These are phyloP conservation scores for Caenorhabditis inopinata DNA, from an alignment of 1,140 invertebrate genomes.

Conservation along the genomic window DNA sequence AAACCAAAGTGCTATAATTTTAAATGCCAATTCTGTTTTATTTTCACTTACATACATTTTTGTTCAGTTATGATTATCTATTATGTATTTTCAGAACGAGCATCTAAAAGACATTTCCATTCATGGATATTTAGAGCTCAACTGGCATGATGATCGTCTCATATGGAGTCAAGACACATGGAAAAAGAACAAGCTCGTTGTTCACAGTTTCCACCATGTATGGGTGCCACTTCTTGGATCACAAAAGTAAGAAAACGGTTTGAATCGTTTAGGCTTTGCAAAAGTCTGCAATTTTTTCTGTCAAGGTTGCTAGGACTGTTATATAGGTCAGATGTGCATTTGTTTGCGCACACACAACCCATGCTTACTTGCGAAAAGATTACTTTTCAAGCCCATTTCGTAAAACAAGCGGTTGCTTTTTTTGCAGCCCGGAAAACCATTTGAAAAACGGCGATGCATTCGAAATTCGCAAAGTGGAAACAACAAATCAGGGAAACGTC, in stretches of 20 bases:
- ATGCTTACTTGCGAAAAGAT: too few relatives aligned
- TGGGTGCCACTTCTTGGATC: slow-evolving; percentile 59
- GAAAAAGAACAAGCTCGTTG: slow-evolving; percentile 60
- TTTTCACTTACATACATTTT: too few relatives aligned
- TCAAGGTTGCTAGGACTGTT: too few relatives aligned
- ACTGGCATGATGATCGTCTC: slow-evolving; percentile 59
- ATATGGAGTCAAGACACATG: slow-evolving; percentile 58
- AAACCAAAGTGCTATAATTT: too few relatives aligned
- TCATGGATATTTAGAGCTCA: slow-evolving; percentile 60
- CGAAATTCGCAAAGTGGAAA: slow-evolving; percentile 60
- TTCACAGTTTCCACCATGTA: slow-evolving; percentile 57
- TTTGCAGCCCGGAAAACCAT: slow-evolving; percentile 49
- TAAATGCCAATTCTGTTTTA: background rate
- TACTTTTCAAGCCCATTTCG: too few relatives aligned
- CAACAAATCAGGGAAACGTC: slow-evolving; percentile 57
- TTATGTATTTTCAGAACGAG: slow-evolving; percentile 65
- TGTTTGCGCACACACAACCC: background rate
- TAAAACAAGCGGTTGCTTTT: slow-evolving; percentile 40
- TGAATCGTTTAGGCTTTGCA: background rate
- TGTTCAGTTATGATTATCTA: too few relatives aligned
- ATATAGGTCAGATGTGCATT: background rate
- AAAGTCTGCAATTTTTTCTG: too few relatives aligned
- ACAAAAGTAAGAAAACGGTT: slow-evolving; percentile 45
- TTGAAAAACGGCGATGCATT: slow-evolving; percentile 62
- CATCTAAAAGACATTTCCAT: slow-evolving; percentile 64